Conservation (phyloP, 2,797 vertebrate species). For the Leontopithecus rosalia region DNA sequence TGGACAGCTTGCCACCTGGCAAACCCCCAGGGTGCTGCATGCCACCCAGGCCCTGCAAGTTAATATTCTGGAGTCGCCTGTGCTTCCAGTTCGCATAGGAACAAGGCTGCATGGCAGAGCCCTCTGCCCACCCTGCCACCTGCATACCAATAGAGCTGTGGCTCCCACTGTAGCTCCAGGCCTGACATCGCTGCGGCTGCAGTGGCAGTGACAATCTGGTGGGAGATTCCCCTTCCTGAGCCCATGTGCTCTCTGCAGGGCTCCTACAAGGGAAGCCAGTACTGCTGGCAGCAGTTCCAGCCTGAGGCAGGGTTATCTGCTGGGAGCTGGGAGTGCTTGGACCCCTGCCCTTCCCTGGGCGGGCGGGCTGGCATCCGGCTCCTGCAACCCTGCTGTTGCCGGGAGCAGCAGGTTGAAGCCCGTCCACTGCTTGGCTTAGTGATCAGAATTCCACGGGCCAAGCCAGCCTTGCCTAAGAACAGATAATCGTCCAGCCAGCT, state of each 20-base stretch:
- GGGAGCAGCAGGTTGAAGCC: slow-evolving; percentile 45
- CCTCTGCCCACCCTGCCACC: not conserved
- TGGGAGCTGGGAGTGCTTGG: slow-evolving; percentile 22
- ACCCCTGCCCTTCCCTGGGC: slow-evolving; percentile 39
- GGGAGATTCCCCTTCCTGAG: not conserved
- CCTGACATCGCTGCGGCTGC: not conserved
- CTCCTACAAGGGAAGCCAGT: not conserved
- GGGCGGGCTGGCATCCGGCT: not conserved
- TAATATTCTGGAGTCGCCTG: not conserved
- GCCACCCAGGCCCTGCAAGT: not conserved
- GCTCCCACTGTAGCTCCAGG: not conserved
- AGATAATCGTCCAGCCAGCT: not conserved
- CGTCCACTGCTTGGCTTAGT: slow-evolving; percentile 2
- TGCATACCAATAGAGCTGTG: slow-evolving; percentile 49
- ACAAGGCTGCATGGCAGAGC: not conserved
- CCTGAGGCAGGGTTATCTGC: not conserved
- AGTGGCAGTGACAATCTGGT: not conserved
- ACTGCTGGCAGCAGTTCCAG: not conserved
- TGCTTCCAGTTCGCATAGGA: slow-evolving; percentile 13
- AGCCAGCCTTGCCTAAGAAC: not conserved
- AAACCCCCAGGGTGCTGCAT: not conserved
- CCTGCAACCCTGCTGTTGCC: not conserved
- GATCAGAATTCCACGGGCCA: not conserved
- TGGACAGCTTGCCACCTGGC: not conserved
- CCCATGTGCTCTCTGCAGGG: not conserved